Percentiles rank a stretch among this genome's conserved stretches.
Conservation (phyloP, 2,797 vertebrate species). For the Oryzias dopingdopingensis region DNA sequence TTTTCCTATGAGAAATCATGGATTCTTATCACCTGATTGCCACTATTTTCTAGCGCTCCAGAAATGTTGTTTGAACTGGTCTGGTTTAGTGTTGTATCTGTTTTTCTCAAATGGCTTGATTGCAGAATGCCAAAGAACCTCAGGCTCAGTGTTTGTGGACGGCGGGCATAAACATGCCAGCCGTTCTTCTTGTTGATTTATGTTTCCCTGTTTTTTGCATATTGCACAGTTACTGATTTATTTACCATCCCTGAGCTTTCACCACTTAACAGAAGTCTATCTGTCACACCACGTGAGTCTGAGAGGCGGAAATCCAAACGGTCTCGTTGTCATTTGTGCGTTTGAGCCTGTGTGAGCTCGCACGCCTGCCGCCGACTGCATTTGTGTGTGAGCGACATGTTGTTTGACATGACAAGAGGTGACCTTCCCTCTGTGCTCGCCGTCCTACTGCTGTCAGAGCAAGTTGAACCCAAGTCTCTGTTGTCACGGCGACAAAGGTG, state of each 20-base stretch:
- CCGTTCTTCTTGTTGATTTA: constrained; percentile 53
- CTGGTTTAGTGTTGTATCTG: constrained; percentile 17
- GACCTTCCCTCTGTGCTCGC: constrained; percentile 69
- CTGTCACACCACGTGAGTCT: constrained; percentile 38
- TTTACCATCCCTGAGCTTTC: constrained; percentile 51
- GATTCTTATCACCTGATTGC: constrained; percentile 28
- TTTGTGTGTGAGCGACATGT: constrained; percentile 33
- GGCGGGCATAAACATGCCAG: constrained; percentile 59
- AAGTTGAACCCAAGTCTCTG: constrained; percentile 50
- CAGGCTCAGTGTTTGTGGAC: constrained; percentile 54
- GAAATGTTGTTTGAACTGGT: constrained; percentile 31
- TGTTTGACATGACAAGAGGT: constrained; percentile 72
- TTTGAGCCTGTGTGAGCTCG: constrained; percentile 17
- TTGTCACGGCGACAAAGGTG: constrained; percentile 68
- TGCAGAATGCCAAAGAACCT: constrained; percentile 59
- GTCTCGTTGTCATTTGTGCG: constrained; percentile 20
- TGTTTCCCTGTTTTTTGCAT: constrained; percentile 46
- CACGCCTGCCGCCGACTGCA: constrained; percentile 17
- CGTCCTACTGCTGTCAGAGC: constrained; percentile 55
- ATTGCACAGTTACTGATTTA: constrained; percentile 58
- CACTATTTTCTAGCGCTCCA: constrained; percentile 33
- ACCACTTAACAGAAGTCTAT: constrained; percentile 52
- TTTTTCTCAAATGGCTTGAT: constrained; percentile 46
- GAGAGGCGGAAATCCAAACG: constrained; percentile 15
- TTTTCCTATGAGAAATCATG: constrained; percentile 22